Evolutionary conservation across 30 jellyfish, hydroid and myxozoan genomes (phyloP), one percentile per base, ranked within the genome.

Genomic region (Hydractinia symbiolongicarpus): DNA sequence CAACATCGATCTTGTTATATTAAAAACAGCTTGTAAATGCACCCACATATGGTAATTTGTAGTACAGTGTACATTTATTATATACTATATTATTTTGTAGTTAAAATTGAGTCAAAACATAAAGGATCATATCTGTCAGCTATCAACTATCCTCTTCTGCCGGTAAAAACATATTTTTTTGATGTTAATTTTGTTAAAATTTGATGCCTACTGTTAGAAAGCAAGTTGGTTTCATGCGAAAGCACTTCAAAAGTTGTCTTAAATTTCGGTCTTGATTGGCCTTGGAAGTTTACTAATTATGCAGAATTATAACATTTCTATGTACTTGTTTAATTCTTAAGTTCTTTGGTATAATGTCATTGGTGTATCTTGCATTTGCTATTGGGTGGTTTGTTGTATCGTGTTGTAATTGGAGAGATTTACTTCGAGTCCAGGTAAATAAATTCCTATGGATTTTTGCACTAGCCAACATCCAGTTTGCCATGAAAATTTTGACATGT

Each of bases 341-440:
- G 97, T 90, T 90, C 76, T 90, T 73, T 84, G 97, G 97, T 50
- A 92, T 82, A 57, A 72, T 90, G 95, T 90, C 97, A 10, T 72
- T 90, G 84, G 82, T 90, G 13, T 90, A 90, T 62, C 81, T 84
- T 51, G 88, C 78, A 4, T 90, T 62, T 71, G 97, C 97, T 4
- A 77, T 85, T 81, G 97, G 95, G 30, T 90, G 97, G 97, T 75
- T 90, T 64, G 79, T 81, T 64, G 95, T 93, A 9, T 80, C 97
- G 7, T 90, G 97, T 60, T 90, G 92, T 71, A 90, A 90, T 72
- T 90, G 97, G 97, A 84, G 95, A 76, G 97, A 90, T 40, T 85
- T 90, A 15, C 88, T 90, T 20, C 61, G 97, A 49, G 86, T 90
- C 58, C 97, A 90, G 95, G 96, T 89, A 21, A 4, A 7, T 14